Evolutionary conservation across 2,113 vertebrate genomes (phyloP).

Genomic region (Neomonachus schauinslandi): DNA sequence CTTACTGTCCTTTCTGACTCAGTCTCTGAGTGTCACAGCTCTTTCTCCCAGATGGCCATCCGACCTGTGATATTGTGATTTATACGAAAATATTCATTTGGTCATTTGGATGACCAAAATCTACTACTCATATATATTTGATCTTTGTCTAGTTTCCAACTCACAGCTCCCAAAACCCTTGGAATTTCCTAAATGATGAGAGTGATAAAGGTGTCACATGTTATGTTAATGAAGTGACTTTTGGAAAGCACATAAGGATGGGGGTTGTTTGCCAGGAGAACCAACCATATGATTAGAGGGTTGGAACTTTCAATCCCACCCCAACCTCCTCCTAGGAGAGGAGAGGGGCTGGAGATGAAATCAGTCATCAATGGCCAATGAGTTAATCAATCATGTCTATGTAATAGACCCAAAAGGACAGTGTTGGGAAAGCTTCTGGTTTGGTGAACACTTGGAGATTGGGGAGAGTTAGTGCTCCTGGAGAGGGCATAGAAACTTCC

Average conservation of each 20-base stretch:
- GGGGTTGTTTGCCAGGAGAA: background rate
- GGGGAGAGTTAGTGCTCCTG: background rate
- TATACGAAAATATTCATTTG: background rate
- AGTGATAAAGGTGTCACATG: background rate
- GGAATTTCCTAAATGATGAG: background rate
- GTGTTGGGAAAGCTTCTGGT: background rate
- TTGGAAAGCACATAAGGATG: background rate
- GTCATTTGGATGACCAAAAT: background rate
- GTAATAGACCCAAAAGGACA: background rate
- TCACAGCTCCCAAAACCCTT: background rate
- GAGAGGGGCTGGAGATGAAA: background rate
- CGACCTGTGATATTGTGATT: background rate
- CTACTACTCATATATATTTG: background rate
- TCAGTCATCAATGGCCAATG: background rate
- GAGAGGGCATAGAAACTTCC: background rate
- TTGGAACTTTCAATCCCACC: background rate
- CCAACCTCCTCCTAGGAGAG: background rate
- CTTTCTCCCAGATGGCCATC: background rate
- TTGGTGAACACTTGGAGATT: background rate
- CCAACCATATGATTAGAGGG: background rate
- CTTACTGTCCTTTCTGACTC: background rate
- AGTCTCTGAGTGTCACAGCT: background rate
- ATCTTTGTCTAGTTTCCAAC: background rate
- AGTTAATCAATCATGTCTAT: background rate
- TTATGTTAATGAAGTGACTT: background rate